phyloP scores from a whole-genome alignment of 2,888 invertebrate species.

The Rotaria socialis region DNA sequence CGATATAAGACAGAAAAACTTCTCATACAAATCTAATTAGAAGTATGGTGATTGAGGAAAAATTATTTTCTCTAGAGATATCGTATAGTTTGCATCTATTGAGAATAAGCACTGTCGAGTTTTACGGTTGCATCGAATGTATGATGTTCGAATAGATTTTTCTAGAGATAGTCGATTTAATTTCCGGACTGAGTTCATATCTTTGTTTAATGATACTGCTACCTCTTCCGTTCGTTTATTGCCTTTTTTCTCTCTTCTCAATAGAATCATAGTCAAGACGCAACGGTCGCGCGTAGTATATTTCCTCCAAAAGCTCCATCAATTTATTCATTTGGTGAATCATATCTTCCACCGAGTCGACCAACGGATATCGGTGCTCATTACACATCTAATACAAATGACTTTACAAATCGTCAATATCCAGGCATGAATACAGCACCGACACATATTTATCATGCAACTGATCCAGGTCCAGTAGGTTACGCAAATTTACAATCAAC shows the following conservation, averaged over 20 bases:
- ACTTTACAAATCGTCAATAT: not conserved
- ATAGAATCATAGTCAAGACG: constrained; percentile 27
- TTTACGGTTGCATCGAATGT: too few species aligned
- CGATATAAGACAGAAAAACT: too few species aligned
- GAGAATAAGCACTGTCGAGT: too few species aligned
- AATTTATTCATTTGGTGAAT: constrained; percentile 13
- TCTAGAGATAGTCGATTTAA: too few species aligned
- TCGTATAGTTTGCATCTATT: too few species aligned
- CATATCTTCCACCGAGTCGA: not conserved
- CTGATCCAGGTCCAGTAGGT: not conserved
- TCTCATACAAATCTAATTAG: too few species aligned
- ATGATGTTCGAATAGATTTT: too few species aligned
- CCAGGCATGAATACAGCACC: not conserved
- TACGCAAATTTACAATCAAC: constrained; percentile 16
- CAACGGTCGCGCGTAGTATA: not conserved
- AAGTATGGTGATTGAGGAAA: too few species aligned
- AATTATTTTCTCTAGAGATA: too few species aligned
- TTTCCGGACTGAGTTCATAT: too few species aligned
- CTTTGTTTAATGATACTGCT: too few species aligned
- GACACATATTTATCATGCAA: not conserved
- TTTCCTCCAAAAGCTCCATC: not conserved
- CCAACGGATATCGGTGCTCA: not conserved
- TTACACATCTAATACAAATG: not conserved
- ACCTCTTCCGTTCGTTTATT: too few species aligned
- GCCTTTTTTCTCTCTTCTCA: not conserved